phyloP scores from a whole-genome alignment of 2,888 invertebrate genomes.

The Drosophila anomalata region DNA sequence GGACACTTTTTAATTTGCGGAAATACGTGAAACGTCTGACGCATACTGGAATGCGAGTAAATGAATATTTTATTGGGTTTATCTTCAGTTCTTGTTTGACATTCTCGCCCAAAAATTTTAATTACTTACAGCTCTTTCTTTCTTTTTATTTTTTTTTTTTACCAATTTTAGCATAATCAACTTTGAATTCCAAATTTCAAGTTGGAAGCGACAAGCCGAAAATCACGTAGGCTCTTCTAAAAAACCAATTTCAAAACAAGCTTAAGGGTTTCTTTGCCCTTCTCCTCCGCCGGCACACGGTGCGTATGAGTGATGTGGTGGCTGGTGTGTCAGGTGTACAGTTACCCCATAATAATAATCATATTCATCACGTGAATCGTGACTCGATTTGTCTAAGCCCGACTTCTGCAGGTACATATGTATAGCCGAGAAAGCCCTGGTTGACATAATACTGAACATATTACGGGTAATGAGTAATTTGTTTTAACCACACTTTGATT shows the following conservation, averaged over 20 bases:
- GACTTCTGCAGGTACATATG: constrained; percentile 7
- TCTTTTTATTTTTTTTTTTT: constrained; percentile 3
- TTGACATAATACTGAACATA: constrained; percentile 34
- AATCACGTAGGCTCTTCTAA: constrained; percentile 59
- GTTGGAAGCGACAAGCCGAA: constrained; percentile 39
- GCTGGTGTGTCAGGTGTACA: constrained; percentile 32
- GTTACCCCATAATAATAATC: constrained; percentile 27
- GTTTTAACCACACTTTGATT: constrained; percentile 22
- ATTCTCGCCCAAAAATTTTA: background rate
- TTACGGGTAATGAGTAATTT: constrained; percentile 61
- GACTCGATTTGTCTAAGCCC: constrained; percentile 46
- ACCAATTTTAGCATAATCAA: constrained; percentile 49
- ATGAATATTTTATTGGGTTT: constrained; percentile 1
- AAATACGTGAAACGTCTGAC: constrained; percentile 17
- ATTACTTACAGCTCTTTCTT: constrained; percentile 9
- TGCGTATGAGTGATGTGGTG: constrained; percentile 66
- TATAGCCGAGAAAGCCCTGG: constrained; percentile 32
- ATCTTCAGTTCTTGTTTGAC: background rate
- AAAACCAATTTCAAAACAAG: constrained; percentile 36
- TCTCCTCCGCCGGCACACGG: constrained; percentile 8
- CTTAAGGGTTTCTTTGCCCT: constrained; percentile 15
- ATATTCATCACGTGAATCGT: constrained; percentile 40
- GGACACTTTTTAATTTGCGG: constrained; percentile 26
- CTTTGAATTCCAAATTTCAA: constrained; percentile 38
- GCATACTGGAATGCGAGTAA: background rate